phyloP scores from a whole-genome alignment of 2,113 vertebrate species.

The Petrocephalus zakoni region DNA sequence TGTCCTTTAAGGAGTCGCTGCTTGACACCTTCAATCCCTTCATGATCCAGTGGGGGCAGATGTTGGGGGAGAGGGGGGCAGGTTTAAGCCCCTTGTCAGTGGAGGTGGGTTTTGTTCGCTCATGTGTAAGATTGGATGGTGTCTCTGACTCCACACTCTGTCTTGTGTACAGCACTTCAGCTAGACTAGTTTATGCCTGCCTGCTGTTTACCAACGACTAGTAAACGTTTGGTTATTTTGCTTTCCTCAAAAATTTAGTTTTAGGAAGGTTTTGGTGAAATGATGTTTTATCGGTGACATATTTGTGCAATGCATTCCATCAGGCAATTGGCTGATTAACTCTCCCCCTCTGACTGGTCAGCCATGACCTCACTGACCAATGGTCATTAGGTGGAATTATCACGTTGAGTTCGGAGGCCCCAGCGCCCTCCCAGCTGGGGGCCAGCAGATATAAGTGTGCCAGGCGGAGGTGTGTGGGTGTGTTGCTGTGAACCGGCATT shows the following conservation, averaged over 20 bases:
- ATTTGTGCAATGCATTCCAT: background rate
- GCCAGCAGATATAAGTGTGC: background rate
- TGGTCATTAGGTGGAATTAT: background rate
- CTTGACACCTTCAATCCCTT: conserved; percentile 36
- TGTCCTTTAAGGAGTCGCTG: conserved; percentile 7
- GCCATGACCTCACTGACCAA: background rate
- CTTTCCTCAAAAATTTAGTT: background rate
- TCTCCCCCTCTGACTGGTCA: background rate
- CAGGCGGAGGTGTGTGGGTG: background rate
- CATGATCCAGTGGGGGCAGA: conserved; percentile 2
- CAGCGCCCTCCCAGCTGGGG: background rate
- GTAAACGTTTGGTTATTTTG: background rate
- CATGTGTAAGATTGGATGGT: background rate
- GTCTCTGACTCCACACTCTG: background rate
- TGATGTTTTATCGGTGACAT: background rate
- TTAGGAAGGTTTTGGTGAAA: background rate
- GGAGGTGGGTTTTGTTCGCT: background rate
- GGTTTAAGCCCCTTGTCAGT: background rate
- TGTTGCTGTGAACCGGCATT: conserved; percentile 11
- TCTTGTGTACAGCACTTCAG: background rate
- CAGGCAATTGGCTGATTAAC: background rate
- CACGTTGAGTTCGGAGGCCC: background rate
- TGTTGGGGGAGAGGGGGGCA: background rate
- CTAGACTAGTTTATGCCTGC: background rate
- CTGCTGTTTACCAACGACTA: background rate